Evolutionary conservation across 2,888 invertebrate genomes (phyloP).

Genomic region (Caenorhabditis becei): DNA sequence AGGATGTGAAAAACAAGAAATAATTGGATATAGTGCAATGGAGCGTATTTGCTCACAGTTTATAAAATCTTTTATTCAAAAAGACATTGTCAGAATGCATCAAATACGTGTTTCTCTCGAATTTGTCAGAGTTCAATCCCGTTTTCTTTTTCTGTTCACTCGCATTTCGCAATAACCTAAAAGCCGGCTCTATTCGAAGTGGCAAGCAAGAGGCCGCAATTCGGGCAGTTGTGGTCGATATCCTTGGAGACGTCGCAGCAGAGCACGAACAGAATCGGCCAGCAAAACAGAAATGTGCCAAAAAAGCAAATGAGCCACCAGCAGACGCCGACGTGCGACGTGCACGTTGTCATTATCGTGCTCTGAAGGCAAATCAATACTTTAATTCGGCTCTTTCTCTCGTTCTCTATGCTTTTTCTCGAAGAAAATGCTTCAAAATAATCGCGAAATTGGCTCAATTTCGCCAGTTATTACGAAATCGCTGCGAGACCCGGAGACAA

Average conservation of each 20-base stretch:
- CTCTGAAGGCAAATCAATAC: constrained; percentile 27
- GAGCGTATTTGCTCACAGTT: too few relatives aligned
- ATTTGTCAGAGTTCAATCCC: too few relatives aligned
- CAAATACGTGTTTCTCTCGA: too few relatives aligned
- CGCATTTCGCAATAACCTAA: constrained; percentile 20
- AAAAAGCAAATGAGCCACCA: constrained; percentile 61
- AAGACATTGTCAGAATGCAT: too few relatives aligned
- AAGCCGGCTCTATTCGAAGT: constrained; percentile 51
- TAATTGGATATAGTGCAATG: too few relatives aligned
- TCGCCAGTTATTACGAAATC: too few relatives aligned
- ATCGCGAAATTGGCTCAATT: neutral
- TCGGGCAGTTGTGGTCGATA: constrained; percentile 55
- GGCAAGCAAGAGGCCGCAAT: constrained; percentile 49
- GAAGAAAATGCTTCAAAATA: neutral
- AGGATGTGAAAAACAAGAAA: constrained; percentile 34
- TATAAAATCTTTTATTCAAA: too few relatives aligned
- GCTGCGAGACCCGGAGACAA: too few relatives aligned
- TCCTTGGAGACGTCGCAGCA: constrained; percentile 57
- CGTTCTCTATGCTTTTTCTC: neutral
- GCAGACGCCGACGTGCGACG: constrained; percentile 47
- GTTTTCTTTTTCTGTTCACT: too few relatives aligned
- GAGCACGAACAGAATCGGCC: constrained; percentile 52
- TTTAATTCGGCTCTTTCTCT: neutral
- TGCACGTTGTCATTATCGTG: constrained; percentile 44
- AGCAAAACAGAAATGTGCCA: constrained; percentile 59